These are phyloP conservation scores for Progne subis DNA, from an alignment of 2,113 vertebrate species.

Conservation along the genomic window DNA sequence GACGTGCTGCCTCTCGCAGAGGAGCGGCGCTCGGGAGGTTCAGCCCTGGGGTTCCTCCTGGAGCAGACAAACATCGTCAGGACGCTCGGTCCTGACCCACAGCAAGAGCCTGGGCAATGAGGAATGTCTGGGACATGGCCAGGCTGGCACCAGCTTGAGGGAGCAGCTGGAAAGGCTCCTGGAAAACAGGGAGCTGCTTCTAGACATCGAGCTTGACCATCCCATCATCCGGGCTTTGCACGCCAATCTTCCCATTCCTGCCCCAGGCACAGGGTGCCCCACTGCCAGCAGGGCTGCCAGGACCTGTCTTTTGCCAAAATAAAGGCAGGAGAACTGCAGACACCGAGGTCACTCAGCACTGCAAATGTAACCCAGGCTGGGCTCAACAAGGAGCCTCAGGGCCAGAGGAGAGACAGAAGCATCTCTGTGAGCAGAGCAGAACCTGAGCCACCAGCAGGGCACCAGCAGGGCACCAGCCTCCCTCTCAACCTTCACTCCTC, in stretches of 20 bases:
- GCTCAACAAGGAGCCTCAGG: background rate
- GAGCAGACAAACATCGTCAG: background rate
- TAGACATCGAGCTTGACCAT: background rate
- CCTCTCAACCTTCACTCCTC: background rate
- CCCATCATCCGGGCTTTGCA: background rate
- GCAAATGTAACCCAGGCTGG: background rate
- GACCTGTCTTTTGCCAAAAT: background rate
- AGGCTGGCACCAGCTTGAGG: background rate
- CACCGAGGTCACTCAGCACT: background rate
- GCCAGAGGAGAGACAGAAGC: background rate
- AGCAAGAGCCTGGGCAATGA: background rate
- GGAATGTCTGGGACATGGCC: rapidly evolving
- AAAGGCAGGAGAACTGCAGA: background rate
- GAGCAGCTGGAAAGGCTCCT: background rate
- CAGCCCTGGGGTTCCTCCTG: background rate
- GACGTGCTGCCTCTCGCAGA: background rate
- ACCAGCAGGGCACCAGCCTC: background rate
- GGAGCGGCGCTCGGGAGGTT: rapidly evolving
- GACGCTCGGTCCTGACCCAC: rapidly evolving
- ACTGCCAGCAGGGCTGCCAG: background rate
- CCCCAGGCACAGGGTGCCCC: background rate
- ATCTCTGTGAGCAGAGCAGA: background rate
- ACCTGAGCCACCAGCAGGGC: background rate
- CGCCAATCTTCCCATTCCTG: rapidly evolving
- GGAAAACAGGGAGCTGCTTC: background rate